Conservation (phyloP, 2,113 vertebrate genomes). For the Cheirogaleus medius region DNA sequence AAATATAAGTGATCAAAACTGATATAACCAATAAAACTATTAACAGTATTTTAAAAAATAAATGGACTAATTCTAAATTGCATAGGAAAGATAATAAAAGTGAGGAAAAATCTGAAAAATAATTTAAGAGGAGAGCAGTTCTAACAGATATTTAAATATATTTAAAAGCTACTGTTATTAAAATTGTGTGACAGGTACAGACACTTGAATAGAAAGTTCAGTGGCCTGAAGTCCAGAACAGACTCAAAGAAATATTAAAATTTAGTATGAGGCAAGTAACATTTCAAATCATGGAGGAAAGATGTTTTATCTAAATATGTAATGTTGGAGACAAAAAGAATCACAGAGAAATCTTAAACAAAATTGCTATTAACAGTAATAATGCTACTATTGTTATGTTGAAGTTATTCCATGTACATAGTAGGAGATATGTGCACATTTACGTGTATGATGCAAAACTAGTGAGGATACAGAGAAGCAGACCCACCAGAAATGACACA, state of each 20-base stretch:
- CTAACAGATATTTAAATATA: background rate
- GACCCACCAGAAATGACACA: background rate
- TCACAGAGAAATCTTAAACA: background rate
- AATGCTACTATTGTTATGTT: background rate
- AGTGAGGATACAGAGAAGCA: background rate
- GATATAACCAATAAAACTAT: background rate
- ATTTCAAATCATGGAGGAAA: background rate
- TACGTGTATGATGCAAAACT: background rate
- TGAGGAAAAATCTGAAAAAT: background rate
- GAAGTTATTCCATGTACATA: background rate
- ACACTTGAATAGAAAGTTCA: background rate
- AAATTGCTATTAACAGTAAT: background rate
- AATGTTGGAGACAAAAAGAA: background rate
- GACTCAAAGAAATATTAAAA: background rate
- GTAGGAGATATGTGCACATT: background rate
- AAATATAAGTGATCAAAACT: background rate
- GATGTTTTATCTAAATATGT: background rate
- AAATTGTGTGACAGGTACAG: background rate
- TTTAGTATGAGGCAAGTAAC: background rate
- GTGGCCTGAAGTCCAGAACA: background rate
- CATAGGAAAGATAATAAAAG: background rate
- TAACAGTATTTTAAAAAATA: background rate
- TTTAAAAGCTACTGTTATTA: background rate
- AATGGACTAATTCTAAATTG: background rate
- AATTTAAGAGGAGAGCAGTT: background rate